Base-by-base conservation (phyloP, 2,113 vertebrate genomes). In the Ammodramus savannarum region DNA sequence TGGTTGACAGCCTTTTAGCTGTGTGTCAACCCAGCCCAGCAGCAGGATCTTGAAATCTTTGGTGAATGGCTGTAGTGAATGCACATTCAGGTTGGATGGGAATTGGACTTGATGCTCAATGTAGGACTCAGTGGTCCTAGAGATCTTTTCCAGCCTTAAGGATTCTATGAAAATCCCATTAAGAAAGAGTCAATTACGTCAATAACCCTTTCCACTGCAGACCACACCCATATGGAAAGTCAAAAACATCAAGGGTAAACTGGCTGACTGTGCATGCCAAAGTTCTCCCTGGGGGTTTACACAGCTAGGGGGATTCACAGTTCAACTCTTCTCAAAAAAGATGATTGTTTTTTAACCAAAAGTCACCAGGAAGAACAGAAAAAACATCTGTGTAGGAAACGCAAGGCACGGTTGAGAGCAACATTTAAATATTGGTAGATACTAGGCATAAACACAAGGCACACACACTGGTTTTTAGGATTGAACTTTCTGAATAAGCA, bases 381-480 rank as follows among this genome's bases (percentile, higher is more conserved):
- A 54, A 73, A 84, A 6, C 26, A 27, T 66, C 23, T 46, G 8
- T 31, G 19, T 32, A 34, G 27, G 13, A 80, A 93, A 86, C 5
- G 7, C 19, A 65, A 65, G 25, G 8, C 29, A 63, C 3, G 8
- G 20, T 16, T 3, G 1, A 36, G 49, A 83, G 31, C 0, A 0
- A 32, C 39, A 36, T 67, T 68, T 57, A 68, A 38, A 26, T 34
- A 2, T 29, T 52, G 16, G 27, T 55, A 29, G 44, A 29, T 22
- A 36, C 4, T 23, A 41, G n/a, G 4, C 29, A 86, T 25, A 38
- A 71, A 85, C 14, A 17, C 9, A 25, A 46, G 27, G 25, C 29
- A 44, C 2, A 4, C 29, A 27, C 2, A 4, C 6, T 27, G 61
- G 2, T 11, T 74, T 85, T 57, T n/a, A 67, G 16, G n/a, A 36